Conservation (phyloP, 2,797 vertebrate genomes). For the Echeneis naucrates region DNA sequence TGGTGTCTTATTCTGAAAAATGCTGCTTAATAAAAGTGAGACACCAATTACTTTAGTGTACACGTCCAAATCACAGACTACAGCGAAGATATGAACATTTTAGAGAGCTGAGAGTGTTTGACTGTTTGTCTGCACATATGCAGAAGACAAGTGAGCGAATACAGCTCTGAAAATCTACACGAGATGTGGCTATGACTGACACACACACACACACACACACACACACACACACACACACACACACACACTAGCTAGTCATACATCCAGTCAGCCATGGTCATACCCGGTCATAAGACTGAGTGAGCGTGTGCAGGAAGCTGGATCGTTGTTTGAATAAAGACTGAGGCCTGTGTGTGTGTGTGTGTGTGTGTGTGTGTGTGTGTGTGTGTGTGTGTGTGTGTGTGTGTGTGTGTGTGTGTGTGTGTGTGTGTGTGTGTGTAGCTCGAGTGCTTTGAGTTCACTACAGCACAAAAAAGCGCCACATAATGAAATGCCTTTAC, state of each 20-base stretch:
- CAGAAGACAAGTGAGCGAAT: slow-evolving; percentile 38
- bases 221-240: slow-evolving; percentile 24
- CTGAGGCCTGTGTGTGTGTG: slow-evolving; percentile 26
- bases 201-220: not conserved
- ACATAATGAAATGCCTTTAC: slow-evolving; percentile 46
- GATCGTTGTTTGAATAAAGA: slow-evolving; percentile 64
- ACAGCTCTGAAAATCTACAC: slow-evolving; percentile 37
- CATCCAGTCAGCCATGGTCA: slow-evolving; percentile 72
- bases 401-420: slow-evolving; percentile 1
- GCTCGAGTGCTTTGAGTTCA: slow-evolving; percentile 57
- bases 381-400: slow-evolving; percentile 22
- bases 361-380: slow-evolving; percentile 24
- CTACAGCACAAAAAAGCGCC: slow-evolving; percentile 42
- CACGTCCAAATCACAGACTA: not conserved
- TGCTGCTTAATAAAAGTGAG: not conserved
- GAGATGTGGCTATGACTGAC: slow-evolving; percentile 17
- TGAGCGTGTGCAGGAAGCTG: slow-evolving; percentile 58
- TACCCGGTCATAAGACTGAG: slow-evolving; percentile 73
- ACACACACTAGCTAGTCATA: slow-evolving; percentile 64
- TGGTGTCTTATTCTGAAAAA: not conserved
- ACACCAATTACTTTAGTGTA: not conserved
- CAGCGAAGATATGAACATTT: not conserved
- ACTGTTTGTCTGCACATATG: not conserved
- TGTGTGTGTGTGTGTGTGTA: slow-evolving; percentile 2
- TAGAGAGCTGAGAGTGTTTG: not conserved